phyloP scores from a whole-genome alignment of 1,140 invertebrate species.

The Neodiprion virginianus region DNA sequence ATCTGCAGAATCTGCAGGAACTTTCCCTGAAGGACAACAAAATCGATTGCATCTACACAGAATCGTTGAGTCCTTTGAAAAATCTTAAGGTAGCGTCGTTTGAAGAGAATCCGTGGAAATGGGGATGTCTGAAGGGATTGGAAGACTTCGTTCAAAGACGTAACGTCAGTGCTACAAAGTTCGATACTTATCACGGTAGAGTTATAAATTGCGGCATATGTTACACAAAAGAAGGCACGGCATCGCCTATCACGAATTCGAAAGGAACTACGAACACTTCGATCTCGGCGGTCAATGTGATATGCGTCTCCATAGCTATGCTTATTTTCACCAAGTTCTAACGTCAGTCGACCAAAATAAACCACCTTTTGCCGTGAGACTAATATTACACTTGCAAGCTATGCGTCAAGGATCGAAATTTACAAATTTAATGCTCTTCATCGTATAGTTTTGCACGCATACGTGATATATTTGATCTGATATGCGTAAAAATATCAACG shows the following conservation, averaged over 20 bases:
- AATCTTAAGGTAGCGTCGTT: constrained; percentile 38
- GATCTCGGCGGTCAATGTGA: neutral
- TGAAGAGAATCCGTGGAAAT: constrained; percentile 42
- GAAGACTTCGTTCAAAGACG: constrained; percentile 41
- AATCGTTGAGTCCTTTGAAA: constrained; percentile 34
- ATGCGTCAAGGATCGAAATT: neutral
- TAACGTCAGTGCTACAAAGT: constrained; percentile 37
- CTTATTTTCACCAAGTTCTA: neutral
- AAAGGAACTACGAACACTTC: neutral
- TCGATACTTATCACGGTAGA: constrained; percentile 26
- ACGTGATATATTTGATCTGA: too few relatives aligned
- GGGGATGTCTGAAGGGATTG: constrained; percentile 44
- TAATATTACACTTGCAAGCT: neutral
- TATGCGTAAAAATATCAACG: neutral
- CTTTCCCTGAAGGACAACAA: constrained; percentile 44
- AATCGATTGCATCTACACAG: constrained; percentile 43
- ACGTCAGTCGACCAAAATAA: neutral
- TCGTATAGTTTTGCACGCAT: neutral
- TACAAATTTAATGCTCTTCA: neutral
- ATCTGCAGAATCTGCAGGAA: constrained; percentile 33
- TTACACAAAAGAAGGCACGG: neutral
- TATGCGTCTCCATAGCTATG: neutral
- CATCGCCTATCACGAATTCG: neutral
- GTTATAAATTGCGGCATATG: neutral
- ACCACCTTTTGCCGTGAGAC: neutral